Percentiles rank a stretch among this genome's conserved stretches.
Evolutionary conservation across 2,113 vertebrate genomes (phyloP).

Genomic region (Mastomys coucha): DNA sequence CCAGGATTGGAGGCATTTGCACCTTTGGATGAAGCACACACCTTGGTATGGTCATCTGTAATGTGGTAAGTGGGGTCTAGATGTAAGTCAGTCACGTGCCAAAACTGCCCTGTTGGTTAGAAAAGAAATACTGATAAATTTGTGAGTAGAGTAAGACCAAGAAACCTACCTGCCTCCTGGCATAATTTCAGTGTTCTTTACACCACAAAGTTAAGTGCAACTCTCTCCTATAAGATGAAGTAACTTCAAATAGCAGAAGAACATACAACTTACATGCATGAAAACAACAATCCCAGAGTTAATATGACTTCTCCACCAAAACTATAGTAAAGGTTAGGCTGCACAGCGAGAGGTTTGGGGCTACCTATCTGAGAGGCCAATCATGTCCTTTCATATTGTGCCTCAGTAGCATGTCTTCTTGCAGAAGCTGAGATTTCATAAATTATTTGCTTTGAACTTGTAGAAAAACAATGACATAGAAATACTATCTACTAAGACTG

Average conservation of each 20-base stretch:
- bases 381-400: background rate
- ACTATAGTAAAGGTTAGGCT: background rate
- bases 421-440: constrained; percentile 1
- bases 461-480: background rate
- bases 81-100: constrained; percentile 98
- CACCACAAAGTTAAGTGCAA: background rate
- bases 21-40: constrained; percentile 96
- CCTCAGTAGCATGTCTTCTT: background rate
- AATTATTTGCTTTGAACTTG: background rate
- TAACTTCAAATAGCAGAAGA: constrained; percentile 1
- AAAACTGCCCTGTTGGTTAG: constrained; percentile 92
- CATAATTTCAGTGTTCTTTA: background rate
- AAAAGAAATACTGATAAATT: constrained; percentile 77
- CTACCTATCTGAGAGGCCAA: background rate
- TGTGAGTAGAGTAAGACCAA: background rate
- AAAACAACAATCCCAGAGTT: background rate
- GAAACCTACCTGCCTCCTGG: background rate
- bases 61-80: constrained; percentile 95
- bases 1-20: constrained; percentile 91
- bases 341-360: background rate
- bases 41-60: constrained; percentile 92
- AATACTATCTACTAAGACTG: background rate
- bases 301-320: background rate
- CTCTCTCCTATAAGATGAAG: background rate
- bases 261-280: background rate